Evolutionary conservation across 2,113 vertebrate species (phyloP).

Genomic region (Thunnus thynnus): DNA sequence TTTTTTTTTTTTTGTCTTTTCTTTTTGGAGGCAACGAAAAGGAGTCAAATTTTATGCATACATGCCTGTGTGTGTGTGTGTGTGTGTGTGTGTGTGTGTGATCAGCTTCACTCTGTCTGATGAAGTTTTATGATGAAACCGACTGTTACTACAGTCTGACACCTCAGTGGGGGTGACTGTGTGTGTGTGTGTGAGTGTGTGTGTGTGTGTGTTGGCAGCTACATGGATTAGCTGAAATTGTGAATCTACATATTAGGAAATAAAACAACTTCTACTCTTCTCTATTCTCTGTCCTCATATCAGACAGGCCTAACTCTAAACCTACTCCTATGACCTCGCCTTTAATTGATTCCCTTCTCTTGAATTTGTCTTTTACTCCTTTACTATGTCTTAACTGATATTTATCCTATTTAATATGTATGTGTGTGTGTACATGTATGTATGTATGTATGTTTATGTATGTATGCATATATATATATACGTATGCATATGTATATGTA

Average conservation of each 20-base stretch:
- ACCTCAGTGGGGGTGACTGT: neutral
- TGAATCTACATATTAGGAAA: slow-evolving; percentile 6
- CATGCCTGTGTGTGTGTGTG: neutral
- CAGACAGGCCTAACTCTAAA: too few relatives aligned
- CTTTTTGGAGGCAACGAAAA: neutral
- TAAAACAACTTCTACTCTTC: neutral
- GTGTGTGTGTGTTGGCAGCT: neutral
- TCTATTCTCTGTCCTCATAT: too few relatives aligned
- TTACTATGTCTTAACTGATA: too few relatives aligned
- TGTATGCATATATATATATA: too few relatives aligned
- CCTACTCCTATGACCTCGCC: too few relatives aligned
- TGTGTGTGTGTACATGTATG: too few relatives aligned
- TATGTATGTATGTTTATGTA: too few relatives aligned
- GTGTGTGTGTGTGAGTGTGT: slow-evolving; percentile 10
- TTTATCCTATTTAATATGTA: too few relatives aligned
- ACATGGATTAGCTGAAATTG: neutral
- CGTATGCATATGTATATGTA: too few relatives aligned
- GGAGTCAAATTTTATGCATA: neutral
- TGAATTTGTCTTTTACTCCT: too few relatives aligned
- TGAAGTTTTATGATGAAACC: slow-evolving; percentile 12
- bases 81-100: neutral
- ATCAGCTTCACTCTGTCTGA: neutral
- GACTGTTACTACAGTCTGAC: slow-evolving; percentile 31
- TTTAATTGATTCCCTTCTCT: too few relatives aligned
- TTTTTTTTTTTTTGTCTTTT: slow-evolving; percentile 21